A percentile compares a stretch with the other conserved stretches of the same genome.
These are phyloP conservation scores for Ditylenchus weischeri DNA, from an alignment of 2,888 invertebrate genomes.

Conservation along the genomic window DNA sequence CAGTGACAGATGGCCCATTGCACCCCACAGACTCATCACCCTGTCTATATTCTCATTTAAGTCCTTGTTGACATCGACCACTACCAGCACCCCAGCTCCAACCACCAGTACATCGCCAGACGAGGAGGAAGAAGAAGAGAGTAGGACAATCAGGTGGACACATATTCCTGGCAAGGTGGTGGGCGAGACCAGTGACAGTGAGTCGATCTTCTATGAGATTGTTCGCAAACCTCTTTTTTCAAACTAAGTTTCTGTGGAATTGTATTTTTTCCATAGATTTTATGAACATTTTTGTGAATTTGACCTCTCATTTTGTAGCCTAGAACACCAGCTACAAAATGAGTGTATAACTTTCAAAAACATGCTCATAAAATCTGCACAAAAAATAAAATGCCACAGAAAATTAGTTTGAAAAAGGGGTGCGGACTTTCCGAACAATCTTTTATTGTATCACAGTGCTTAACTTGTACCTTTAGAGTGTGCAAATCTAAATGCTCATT, in stretches of 20 bases:
- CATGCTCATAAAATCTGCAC: too few relatives aligned
- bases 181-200: constrained; percentile 9
- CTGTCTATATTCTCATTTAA: constrained; percentile 3
- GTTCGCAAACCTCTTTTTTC: too few relatives aligned
- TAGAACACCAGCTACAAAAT: too few relatives aligned
- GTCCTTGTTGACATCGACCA: not conserved
- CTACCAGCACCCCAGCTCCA: constrained; percentile 18
- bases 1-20: constrained; percentile 23
- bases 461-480: not conserved
- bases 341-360: too few relatives aligned
- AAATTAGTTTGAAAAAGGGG: too few relatives aligned
- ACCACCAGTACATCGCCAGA: constrained; percentile 21
- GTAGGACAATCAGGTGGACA: constrained; percentile 8
- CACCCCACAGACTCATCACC: constrained; percentile 1
- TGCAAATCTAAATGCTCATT: not conserved
- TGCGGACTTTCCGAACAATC: too few relatives aligned
- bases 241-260: too few relatives aligned
- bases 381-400: too few relatives aligned
- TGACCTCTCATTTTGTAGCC: too few relatives aligned
- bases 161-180: not conserved
- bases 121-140: constrained; percentile 13
- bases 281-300: too few relatives aligned
- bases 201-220: not conserved
- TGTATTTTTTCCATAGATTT: too few relatives aligned
- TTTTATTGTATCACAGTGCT: not conserved